Evolutionary conservation across 2,888 invertebrate genomes (phyloP), one percentile per base, ranked within the genome.

Genomic region (Boloria selene): DNA sequence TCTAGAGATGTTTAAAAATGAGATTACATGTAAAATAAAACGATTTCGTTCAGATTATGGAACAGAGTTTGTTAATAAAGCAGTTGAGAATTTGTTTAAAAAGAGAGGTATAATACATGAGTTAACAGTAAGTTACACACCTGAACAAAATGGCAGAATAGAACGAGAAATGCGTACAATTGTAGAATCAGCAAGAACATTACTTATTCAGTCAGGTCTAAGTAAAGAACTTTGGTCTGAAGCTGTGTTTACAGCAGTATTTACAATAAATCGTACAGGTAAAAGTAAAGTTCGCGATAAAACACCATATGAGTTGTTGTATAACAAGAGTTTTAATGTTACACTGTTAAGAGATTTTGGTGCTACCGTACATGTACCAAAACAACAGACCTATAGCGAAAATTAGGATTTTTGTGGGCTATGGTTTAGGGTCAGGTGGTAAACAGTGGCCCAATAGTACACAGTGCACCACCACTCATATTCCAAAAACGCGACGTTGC

Each of bases 111-210:
- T 80, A 10, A 64, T 47, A 31, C 78, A 81, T 54, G 76, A 80
- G 70, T 74, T 52, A 0, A 65, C 73, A 7, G 76, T 77, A 0
- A 65, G 73, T 5, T 81, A 80, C 64, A 79, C 80, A 10, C 81
- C 83, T 5, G 75, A 82, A 68, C 81, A 84, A 70, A 86, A 86
- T 72, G 80, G 82, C 3, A 68, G 72, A 58, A 75, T 77, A 0
- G 81, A 83, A 62, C 69, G 80, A 13, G 78, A 82, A 66, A 85
- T 76, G 68, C 69, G 79, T 61, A 80, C 76, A 17, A 61, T 79
- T 26, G 71, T 80, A 17, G 51, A 60, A 14, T 50, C 60, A 4
- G 60, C 60, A 38, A 31, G 60, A 13, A 50, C 60, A n/a, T n/a
- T 53, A n/a, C 1, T 53, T 26, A 13, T 31, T 31, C 31, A 26